These are phyloP conservation scores for Channa maculata DNA, from an alignment of 2,113 vertebrate genomes.

Conservation along the genomic window DNA sequence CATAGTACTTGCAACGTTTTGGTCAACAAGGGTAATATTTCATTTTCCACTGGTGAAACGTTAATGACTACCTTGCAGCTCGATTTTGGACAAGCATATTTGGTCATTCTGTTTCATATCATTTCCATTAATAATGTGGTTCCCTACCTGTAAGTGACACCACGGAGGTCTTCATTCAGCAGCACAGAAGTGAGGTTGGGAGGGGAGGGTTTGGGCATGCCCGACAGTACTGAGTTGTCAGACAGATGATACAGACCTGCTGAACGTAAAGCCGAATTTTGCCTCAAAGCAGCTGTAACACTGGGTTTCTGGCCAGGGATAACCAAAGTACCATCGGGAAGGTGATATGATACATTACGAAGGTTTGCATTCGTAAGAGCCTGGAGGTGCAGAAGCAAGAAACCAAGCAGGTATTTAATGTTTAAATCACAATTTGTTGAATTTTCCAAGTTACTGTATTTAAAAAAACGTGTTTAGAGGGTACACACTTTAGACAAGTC, in stretches of 20 bases:
- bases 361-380: conserved; percentile 76
- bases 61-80: neutral
- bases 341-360: conserved; percentile 70
- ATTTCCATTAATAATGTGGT: conserved; percentile 9
- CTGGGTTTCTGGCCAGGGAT: conserved; percentile 75
- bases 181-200: conserved; percentile 71
- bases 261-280: conserved; percentile 65
- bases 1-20: neutral
- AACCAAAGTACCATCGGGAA: conserved; percentile 68
- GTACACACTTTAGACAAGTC: conserved; percentile 70
- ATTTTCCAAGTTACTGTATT: neutral
- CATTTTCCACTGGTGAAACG: neutral
- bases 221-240: conserved; percentile 69
- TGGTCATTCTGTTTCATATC: neutral
- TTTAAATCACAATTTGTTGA: neutral
- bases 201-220: conserved; percentile 60
- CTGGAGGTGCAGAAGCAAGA: conserved; percentile 46
- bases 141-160: conserved; percentile 55
- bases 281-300: conserved; percentile 66
- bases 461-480: neutral
- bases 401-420: conserved; percentile 6
- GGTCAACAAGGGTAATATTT: neutral
- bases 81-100: conserved; percentile 6
- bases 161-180: conserved; percentile 56
- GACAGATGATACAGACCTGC: conserved; percentile 59